These are phyloP conservation scores for Fragum sueziense DNA, from an alignment of 2,888 invertebrate species.

Conservation along the genomic window DNA sequence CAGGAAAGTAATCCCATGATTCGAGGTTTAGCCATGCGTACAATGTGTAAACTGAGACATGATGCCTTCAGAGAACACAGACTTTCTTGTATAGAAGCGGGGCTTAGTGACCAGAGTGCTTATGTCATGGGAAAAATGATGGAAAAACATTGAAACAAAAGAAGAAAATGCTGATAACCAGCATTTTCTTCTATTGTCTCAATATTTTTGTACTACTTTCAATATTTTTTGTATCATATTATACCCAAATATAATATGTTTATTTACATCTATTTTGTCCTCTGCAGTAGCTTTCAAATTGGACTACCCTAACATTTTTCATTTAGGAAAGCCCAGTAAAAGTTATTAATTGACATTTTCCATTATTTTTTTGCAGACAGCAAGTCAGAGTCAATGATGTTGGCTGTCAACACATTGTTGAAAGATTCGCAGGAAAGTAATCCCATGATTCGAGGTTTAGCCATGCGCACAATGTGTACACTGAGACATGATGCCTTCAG, in stretches of 20 bases:
- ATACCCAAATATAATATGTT: no score
- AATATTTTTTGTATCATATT: no score
- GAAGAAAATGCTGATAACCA: no score
- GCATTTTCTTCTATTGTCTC: no score
- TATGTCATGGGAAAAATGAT: no score
- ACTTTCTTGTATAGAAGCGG: slow-evolving; percentile 61
- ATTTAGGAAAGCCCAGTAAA: no score
- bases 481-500: slow-evolving; percentile 67
- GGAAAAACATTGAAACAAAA: no score
- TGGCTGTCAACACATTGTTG: slow-evolving; percentile 79
- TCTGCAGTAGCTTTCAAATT: no score
- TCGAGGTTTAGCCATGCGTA: slow-evolving; percentile 76
- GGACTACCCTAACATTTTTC: no score
- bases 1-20: slow-evolving; percentile 79
- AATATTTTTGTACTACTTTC: no score
- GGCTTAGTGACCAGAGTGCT: slow-evolving; percentile 75
- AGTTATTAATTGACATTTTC: no score
- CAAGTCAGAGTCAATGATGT: slow-evolving; percentile 72
- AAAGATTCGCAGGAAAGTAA: slow-evolving; percentile 79
- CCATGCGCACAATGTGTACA: slow-evolving; percentile 74
- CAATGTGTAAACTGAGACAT: slow-evolving; percentile 71
- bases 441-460: slow-evolving; percentile 78
- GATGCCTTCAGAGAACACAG: slow-evolving; percentile 70
- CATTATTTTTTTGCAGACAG: slow-evolving; percentile 51
- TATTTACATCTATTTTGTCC: no score